phyloP scores from a whole-genome alignment of 2,797 vertebrate genomes.

The Brachymystax lenok region DNA sequence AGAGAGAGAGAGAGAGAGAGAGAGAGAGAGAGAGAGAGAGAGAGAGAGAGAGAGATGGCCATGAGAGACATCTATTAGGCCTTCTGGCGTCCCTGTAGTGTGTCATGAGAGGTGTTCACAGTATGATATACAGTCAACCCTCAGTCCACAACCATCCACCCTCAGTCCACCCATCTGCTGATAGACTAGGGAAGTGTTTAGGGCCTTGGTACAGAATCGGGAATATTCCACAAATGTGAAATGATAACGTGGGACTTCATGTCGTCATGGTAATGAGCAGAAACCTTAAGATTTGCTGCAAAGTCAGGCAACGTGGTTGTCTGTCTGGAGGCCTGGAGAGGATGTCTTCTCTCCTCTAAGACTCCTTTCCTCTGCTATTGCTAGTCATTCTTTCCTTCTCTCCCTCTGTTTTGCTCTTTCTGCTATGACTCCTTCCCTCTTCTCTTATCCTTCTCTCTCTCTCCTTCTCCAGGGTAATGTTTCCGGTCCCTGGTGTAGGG shows the following conservation, averaged over 20 bases:
- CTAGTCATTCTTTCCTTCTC: too few species aligned
- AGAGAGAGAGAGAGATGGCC: not conserved
- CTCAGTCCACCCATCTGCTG: not conserved
- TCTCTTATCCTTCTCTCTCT: conserved; percentile 22
- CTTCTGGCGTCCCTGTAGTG: not conserved
- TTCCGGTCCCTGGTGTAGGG: conserved; percentile 35
- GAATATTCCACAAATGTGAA: too few species aligned
- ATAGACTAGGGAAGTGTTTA: too few species aligned
- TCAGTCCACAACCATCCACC: not conserved
- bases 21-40: too few species aligned
- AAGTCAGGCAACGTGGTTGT: too few species aligned
- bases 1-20: too few species aligned
- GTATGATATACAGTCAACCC: not conserved
- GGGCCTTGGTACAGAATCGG: too few species aligned
- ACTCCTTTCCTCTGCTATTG: not conserved
- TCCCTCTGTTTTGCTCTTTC: too few species aligned
- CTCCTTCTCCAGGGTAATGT: conserved; percentile 25
- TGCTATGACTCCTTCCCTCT: conserved; percentile 15
- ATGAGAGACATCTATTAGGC: not conserved
- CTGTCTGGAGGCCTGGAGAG: too few species aligned
- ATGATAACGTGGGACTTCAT: too few species aligned
- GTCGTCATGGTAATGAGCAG: too few species aligned
- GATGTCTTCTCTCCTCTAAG: not conserved
- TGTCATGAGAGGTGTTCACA: not conserved
- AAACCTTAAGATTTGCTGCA: too few species aligned